Conservation (phyloP, 2,797 vertebrate species). For the Vipera latastei region DNA sequence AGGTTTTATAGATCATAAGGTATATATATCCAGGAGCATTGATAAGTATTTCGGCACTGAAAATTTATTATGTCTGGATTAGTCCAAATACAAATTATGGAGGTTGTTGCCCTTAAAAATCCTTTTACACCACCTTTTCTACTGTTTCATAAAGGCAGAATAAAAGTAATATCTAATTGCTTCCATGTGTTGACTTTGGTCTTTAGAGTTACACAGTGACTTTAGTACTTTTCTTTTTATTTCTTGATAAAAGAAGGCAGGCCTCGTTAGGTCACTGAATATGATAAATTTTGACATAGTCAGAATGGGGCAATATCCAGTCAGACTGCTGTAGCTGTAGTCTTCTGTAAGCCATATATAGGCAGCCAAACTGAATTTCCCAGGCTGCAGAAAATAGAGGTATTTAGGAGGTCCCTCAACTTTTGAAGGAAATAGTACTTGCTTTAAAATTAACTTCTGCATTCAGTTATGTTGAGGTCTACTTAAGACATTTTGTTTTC, state of each 20-base stretch:
- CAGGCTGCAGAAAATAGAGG: neutral
- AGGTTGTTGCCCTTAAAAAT: constrained; percentile 3
- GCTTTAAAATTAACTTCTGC: neutral
- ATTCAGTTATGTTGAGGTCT: neutral
- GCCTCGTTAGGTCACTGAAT: neutral
- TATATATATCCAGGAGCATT: neutral
- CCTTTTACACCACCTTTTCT: constrained; percentile 58
- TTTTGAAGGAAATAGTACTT: neutral
- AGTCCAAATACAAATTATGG: neutral
- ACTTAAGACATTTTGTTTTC: neutral
- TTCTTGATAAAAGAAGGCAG: neutral
- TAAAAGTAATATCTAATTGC: neutral
- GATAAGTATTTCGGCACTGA: neutral
- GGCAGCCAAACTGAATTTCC: neutral
- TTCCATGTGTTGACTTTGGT: constrained; percentile 2
- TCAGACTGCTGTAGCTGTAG: neutral
- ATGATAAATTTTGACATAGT: neutral
- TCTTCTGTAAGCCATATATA: neutral
- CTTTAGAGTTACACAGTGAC: neutral
- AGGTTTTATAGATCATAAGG: neutral
- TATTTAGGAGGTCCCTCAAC: neutral
- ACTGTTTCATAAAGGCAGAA: constrained; percentile 76
- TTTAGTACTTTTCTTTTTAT: neutral
- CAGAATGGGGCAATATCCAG: neutral
- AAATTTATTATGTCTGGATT: constrained; percentile 4